Conservation (phyloP, 2,113 vertebrate species). For the Ancistrus triradiatus region DNA sequence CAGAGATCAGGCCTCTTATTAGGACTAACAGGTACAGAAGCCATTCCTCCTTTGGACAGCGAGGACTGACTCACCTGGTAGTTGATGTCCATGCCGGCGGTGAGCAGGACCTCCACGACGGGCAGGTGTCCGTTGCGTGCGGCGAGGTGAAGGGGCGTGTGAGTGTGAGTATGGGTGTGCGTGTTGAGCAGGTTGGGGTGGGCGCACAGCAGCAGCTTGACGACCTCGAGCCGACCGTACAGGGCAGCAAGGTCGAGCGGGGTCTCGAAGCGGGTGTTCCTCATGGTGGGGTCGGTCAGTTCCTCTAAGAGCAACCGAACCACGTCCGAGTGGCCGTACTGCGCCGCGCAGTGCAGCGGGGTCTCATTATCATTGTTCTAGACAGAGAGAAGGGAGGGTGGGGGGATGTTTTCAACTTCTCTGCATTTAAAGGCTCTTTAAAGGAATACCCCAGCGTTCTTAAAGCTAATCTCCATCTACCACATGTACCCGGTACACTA, state of each 20-base stretch:
- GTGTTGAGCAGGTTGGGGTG: constrained; percentile 92
- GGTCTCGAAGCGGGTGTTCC: constrained; percentile 96
- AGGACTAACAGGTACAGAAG: too few relatives aligned
- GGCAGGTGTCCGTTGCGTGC: constrained; percentile 89
- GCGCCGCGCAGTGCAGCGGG: constrained; percentile 90
- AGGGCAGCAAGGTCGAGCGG: constrained; percentile 91
- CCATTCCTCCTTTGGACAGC: too few relatives aligned
- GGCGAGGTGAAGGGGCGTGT: constrained; percentile 91
- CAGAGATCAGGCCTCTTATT: too few relatives aligned
- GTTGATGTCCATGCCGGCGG: constrained; percentile 96
- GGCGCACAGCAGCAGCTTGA: constrained; percentile 89
- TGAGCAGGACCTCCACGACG: constrained; percentile 88
- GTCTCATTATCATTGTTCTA: constrained; percentile 99
- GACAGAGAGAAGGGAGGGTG: not conserved
- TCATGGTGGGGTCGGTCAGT: constrained; percentile 96
- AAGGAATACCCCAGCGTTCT: too few relatives aligned
- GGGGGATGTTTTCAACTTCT: too few relatives aligned
- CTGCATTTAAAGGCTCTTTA: too few relatives aligned
- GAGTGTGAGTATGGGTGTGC: constrained; percentile 84
- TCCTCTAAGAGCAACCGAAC: constrained; percentile 94
- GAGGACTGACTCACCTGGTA: constrained; percentile 75
- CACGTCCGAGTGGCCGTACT: constrained; percentile 92
- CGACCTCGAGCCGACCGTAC: constrained; percentile 94
- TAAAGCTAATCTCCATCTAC: too few relatives aligned
- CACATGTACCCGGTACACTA: too few relatives aligned